Base-by-base conservation (phyloP, 2,113 vertebrate genomes). In the Tenebrosternarchus preto region DNA sequence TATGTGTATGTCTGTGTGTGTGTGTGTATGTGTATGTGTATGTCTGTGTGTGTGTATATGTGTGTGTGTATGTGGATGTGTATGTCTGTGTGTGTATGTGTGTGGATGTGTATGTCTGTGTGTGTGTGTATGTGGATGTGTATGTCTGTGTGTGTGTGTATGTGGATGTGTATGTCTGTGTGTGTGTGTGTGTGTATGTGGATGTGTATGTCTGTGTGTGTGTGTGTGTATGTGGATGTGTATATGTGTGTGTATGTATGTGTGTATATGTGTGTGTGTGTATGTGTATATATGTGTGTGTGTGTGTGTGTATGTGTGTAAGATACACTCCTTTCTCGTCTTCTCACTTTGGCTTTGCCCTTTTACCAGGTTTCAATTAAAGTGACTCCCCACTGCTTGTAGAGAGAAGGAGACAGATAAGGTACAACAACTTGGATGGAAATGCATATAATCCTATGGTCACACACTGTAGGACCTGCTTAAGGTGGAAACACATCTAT, bases 341-440 rank as follows among this genome's bases (percentile, higher is more conserved):
- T 75, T 43, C 33, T 29, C 24, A 2, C 77, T 81, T 81, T n/a
- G 67, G n/a, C 27, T 83, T 9, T 22, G 25, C 67, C 31, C 1
- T 7, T 79, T 46, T 68, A 67, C 57, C 27, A 46, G 24, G n/a
- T 15, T 57, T 46, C 77, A 80, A 80, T 76, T 78, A 76, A 76
- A 60, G 27, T 74, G 75, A 59, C 76, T 75, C 43, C 79, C 74
- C 25, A 59, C 80, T 75, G 63, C 56, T 77, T 73, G 53, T 22
- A 68, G 55, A 73, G 27, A 74, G 53, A 70, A 73, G 11, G 22
- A 50, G 66, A 57, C 9, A 67, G 61, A 36, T 55, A 67, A 82
- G 55, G 78, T 36, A 60, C 19, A 67, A 56, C 75, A 72, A 29
- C 31, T n/a, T 19, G 5, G 43, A 67, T 24, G 6, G 24, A 77